phyloP scores from a whole-genome alignment of 2,888 invertebrate species.

The Cryptus armator region DNA sequence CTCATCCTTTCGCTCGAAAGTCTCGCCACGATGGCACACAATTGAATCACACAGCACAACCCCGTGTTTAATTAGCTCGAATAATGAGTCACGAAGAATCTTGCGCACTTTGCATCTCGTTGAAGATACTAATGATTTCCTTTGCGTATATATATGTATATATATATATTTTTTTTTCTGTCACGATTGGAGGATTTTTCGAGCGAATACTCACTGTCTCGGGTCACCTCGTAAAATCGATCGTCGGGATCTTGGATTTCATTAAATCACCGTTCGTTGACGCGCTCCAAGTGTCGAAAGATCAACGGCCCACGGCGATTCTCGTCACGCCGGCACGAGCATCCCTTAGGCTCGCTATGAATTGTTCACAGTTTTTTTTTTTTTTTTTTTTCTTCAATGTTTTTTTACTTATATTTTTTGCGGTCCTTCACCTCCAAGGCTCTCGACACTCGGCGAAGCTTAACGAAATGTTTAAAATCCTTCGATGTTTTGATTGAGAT shows the following conservation, averaged over 20 bases:
- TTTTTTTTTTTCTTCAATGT: not conserved
- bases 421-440: not conserved
- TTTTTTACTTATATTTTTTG: not conserved
- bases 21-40: constrained; percentile 7
- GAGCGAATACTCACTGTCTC: not conserved
- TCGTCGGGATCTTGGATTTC: constrained; percentile 36
- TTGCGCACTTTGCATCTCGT: constrained; percentile 46
- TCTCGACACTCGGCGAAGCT: not conserved
- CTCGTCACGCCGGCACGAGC: constrained; percentile 53
- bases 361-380: constrained; percentile 20
- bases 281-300: constrained; percentile 36
- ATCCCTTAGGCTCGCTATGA: constrained; percentile 24
- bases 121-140: not conserved
- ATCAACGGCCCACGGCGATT: constrained; percentile 17
- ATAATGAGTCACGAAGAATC: constrained; percentile 12
- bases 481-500: not conserved
- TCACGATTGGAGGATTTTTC: not conserved
- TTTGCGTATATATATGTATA: too few species aligned
- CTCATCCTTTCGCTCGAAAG: constrained; percentile 67
- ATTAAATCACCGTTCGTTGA: constrained; percentile 55
- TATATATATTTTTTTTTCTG: not conserved
- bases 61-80: not conserved
- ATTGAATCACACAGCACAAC: not conserved
- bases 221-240: constrained; percentile 42
- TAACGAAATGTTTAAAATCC: not conserved